Evolutionary conservation across 2,113 vertebrate species (phyloP).

Genomic region (Muntiacus muntjak): DNA sequence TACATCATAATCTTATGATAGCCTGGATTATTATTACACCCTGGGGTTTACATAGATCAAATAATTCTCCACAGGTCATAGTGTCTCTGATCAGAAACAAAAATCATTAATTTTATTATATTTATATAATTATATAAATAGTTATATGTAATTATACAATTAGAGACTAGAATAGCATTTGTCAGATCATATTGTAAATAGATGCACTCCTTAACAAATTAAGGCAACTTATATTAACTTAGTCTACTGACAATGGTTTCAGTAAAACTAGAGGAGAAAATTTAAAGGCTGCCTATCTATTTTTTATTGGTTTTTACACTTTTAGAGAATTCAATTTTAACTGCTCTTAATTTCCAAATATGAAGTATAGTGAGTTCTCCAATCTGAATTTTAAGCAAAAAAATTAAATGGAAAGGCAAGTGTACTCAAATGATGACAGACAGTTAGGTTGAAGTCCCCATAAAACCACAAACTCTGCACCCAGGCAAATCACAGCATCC

Average conservation of each 20-base stretch:
- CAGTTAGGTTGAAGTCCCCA: neutral
- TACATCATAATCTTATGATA: neutral
- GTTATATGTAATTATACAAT: neutral
- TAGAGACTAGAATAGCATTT: neutral
- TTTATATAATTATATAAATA: neutral
- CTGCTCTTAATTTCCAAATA: neutral
- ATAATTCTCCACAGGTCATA: neutral
- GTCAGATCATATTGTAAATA: neutral
- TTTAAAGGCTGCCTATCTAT: neutral
- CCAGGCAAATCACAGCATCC: neutral
- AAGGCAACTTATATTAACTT: neutral
- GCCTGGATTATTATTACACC: neutral
- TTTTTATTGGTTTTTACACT: neutral
- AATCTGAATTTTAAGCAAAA: neutral
- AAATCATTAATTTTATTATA: neutral
- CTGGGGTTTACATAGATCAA: neutral
- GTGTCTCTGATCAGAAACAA: neutral
- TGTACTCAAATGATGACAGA: neutral
- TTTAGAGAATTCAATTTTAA: neutral
- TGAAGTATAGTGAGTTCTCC: neutral
- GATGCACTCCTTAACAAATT: neutral
- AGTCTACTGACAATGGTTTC: neutral
- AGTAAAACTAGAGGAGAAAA: neutral
- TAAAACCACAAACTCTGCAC: neutral
- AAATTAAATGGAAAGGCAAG: neutral